Conservation (phyloP, 2,888 invertebrate species). For the Hecatera dysodea region DNA sequence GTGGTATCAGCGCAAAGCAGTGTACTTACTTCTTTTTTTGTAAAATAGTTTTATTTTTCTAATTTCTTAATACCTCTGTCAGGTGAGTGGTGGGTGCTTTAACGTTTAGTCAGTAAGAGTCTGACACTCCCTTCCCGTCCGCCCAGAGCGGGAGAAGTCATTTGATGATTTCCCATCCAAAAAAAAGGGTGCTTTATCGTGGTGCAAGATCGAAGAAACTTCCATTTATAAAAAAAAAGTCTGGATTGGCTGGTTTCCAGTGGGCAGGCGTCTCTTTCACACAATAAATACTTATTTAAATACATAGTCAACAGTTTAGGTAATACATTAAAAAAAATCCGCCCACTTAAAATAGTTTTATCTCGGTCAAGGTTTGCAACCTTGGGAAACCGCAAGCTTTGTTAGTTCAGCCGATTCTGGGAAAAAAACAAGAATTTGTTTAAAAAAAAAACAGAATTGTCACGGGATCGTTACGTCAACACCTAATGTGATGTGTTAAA, state of each 20-base stretch:
- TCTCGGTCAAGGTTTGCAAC: slow-evolving; percentile 39
- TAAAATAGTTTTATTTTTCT: no score
- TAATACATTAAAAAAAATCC: slow-evolving; percentile 1
- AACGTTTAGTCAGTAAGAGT: no score
- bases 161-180: no score
- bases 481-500: background rate
- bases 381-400: slow-evolving; percentile 58
- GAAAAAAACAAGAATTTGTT: slow-evolving; percentile 53
- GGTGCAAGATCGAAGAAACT: background rate
- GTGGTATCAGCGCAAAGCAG: no score
- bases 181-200: no score
- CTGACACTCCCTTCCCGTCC: no score
- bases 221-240: background rate
- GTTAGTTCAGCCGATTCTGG: slow-evolving; percentile 66
- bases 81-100: no score
- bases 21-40: no score
- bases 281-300: no score
- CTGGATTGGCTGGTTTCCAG: background rate
- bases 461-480: slow-evolving; percentile 17
- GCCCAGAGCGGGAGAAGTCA: no score
- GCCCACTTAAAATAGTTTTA: slow-evolving; percentile 23
- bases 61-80: no score
- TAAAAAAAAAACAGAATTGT: slow-evolving; percentile 43
- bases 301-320: background rate
- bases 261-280: background rate